Evolutionary conservation across 2,888 invertebrate species (phyloP), one percentile per base, ranked within the genome.

Genomic region (Mycalesis mineus): DNA sequence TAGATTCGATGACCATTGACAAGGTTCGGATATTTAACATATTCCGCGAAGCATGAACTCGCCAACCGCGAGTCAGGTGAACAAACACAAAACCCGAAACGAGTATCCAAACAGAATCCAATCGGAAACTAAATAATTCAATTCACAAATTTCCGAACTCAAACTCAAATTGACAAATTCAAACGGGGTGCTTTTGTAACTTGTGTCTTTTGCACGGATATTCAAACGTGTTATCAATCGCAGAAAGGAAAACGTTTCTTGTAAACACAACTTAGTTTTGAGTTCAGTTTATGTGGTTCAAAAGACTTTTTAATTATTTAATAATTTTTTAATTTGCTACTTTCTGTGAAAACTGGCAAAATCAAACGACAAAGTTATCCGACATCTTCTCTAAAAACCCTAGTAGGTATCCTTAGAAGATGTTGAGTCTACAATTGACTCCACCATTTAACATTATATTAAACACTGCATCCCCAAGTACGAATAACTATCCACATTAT

Each of bases 71-170:
- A 53, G 61, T 65, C 73, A 74, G 75, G 73, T 68, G 67, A 63
- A 65, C 72, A 72, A 78, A 83, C 81, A 78, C 80, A 79, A 77
- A 80, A 80, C 79, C 76, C 70, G 61, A 45, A 73, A 74, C 75
- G 68, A 70, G 70, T 69, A 76, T 72, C 78, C 79, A 72, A 80
- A 83, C 80, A 75, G 73, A 79, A 74, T 77, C 80, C 82, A 80
- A 86, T 84, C 84, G 84, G 68, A 79, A 88, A 88, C 88, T 87
- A 86, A 84, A 88, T 88, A 88, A 88, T 85, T 82, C 77, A 86
- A 85, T 88, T 84, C 67, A 64, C 70, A 73, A 80, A 72, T 73
- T 74, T 73, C 68, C 62, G 66, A 72, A 74, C 72, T 74, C 82
- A 80, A 82, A 88, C 78, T 84, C 74, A 78, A 76, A 87, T 87